Evolutionary conservation across 2,113 vertebrate species (phyloP).

Genomic region (Perca fluviatilis): DNA sequence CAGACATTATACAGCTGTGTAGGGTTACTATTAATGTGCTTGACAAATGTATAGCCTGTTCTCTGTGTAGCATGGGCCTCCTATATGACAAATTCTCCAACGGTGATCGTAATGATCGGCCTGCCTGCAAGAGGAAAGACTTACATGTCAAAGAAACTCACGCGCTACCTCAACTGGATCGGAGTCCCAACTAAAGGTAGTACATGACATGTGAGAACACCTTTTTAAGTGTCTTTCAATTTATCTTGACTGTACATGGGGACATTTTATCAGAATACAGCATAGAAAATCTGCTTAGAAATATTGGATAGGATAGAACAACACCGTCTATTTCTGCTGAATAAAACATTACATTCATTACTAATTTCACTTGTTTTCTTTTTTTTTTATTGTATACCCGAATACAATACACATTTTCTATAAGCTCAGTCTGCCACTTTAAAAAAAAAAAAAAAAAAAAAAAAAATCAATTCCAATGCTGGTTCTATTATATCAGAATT

Average conservation of each 20-base stretch:
- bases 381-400: no score
- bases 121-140: constrained; percentile 94
- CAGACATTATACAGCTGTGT: neutral
- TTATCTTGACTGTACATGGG: neutral
- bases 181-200: constrained; percentile 97
- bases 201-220: neutral
- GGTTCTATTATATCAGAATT: no score
- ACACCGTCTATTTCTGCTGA: no score
- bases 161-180: constrained; percentile 99
- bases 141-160: constrained; percentile 98
- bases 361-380: no score
- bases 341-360: no score
- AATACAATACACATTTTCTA: no score
- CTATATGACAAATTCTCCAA: constrained; percentile 98
- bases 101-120: constrained; percentile 97
- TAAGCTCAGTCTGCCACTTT: no score
- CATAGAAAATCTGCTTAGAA: no score
- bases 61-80: constrained; percentile 92
- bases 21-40: neutral
- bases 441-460: no score
- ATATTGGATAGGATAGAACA: no score
- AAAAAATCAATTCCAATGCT: no score
- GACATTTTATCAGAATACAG: no score
- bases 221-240: neutral
- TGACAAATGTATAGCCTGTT: neutral